Base-by-base conservation (phyloP, 23 tunicate species). In the Halocynthia aurantium region DNA sequence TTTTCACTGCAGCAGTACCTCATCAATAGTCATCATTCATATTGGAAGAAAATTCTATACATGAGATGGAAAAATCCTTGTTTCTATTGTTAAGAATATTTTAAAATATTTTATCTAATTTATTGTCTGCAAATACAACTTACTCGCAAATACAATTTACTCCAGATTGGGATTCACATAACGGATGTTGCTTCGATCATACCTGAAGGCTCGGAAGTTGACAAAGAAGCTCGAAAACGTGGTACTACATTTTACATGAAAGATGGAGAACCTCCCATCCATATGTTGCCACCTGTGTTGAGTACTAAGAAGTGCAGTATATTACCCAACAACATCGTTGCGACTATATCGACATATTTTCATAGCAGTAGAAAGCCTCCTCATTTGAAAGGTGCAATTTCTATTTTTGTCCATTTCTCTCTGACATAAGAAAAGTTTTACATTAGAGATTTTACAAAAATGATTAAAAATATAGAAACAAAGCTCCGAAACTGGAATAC, bases 101-200 rank as follows among this genome's bases (percentile, higher is more conserved):
- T n/a, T n/a, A n/a, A n/a, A n/a, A n/a, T n/a, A n/a, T n/a, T n/a
- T n/a, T n/a, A n/a, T n/a, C n/a, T 31, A 0, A 31, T 31, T 31
- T 31, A 31, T 31, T 31, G 4, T 31, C 44, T 31, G 44, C 44
- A 31, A 31, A 31, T 0, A 31, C 44, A 31, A 31, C 44, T 31
- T 31, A 31, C n/a, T n/a, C n/a, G n/a, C n/a, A n/a, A 67, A 10
- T 17, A n/a, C 71, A n/a, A 21, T 10, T 11, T 56, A 55, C 50
- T 64, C 19, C 58, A 88, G 95, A 78, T 88, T 73, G 95, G 95
- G 22, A 73, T 88, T 65, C 95, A 88, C 81, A 88, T 88, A 10
- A 86, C 95, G 7, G 95, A 88, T 67, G 95, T 88, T 15, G 95
- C 95, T 8, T 83, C 95, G 8, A 80, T 88, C 10, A 51, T 88